Base-by-base conservation (phyloP, 2,888 invertebrate species). In the Agrochola litura region DNA sequence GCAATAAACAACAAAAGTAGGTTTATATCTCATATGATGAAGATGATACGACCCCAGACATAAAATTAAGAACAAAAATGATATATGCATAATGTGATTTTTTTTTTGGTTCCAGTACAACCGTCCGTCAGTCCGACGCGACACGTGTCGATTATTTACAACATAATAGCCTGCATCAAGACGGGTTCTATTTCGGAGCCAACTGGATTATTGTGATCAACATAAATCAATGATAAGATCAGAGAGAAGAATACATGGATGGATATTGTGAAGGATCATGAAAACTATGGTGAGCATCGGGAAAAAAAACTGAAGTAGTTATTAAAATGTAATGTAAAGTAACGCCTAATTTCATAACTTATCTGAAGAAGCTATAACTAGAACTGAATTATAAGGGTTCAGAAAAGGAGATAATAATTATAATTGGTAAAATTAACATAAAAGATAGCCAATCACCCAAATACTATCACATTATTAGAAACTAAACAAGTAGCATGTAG, bases 111-210 rank as follows among this genome's bases (percentile, higher is more conserved):
- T 3, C 14, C 66, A 72, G 73, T 87, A 84, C 71, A 52, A 9
- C 58, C 16, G 46, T 2, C 60, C 8, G 30, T n/a, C 61, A 2
- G 56, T 16, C 66, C 1, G 30, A 25, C 46, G 76, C 81, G 90
- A 88, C 92, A 92, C 91, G 92, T 90, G 92, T 70, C 84, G 80
- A 84, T 91, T 92, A 92, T 92, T 90, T 90, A 82, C 84, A 89
- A 90, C 87, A 86, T 88, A 90, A 88, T 88, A 86, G 86, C 82
- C 71, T 81, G 77, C 85, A 89, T 83, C 79, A 81, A 86, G 82
- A 83, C 81, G 77, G 8, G 12, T 22, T 60, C 83, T 86, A 83
- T 86, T 84, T 86, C 63, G 22, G 56, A 75, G 60, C 54, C 70
- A 83, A 79, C 76, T 86, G 68, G 80, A 86, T 86, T 86, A 84